Base-by-base conservation (phyloP, 2,113 vertebrate species). In the Physeter macrocephalus region DNA sequence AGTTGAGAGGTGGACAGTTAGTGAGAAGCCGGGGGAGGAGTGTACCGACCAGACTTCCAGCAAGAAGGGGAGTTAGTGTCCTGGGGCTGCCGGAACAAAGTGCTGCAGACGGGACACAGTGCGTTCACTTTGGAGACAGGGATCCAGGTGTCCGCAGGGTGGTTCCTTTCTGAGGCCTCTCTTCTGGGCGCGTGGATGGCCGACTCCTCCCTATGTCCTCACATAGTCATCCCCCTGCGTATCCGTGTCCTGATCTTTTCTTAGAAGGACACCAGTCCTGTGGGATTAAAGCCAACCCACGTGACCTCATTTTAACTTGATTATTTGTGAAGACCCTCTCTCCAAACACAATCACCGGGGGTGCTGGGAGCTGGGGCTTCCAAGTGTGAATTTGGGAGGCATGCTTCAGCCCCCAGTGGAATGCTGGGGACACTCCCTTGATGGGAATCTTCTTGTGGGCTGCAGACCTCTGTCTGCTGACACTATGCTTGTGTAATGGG, bases 401-500 rank as follows among this genome's bases (percentile, higher is more conserved):
- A 27, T 18, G 36, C 17, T 15, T 46, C 25, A 61, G 57, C 59
- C 43, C 57, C 34, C 9, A 0, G 8, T 0, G 0, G 57, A 2
- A 31, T 8, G 57, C 87, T 46, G 57, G 10, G 0, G 86, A 15
- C 20, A 21, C 43, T 15, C n/a, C 84, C 66, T 36, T 9, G n/a
- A 41, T 0, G 29, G 49, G 67, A 41, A 6, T 10, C 5, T 25
- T 3, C 54, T n/a, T 13, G 1, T 1, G 27, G 54, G 71, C 87
- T 20, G 39, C 41, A 62, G 23, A 9, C 15, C 34, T 64, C 87
- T 4, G 1, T 29, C 34, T 1, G 34, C 34, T 0, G 39, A 49
- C 34, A 5, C 11, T 0, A 0, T 27, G 57, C 10, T 14, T 72
- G 31, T 46, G 3, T 2, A 9, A 29, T 4, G 43, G 71, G 31